Conservation (phyloP, 2,888 invertebrate species). For the Sphecodes monilicornis region DNA sequence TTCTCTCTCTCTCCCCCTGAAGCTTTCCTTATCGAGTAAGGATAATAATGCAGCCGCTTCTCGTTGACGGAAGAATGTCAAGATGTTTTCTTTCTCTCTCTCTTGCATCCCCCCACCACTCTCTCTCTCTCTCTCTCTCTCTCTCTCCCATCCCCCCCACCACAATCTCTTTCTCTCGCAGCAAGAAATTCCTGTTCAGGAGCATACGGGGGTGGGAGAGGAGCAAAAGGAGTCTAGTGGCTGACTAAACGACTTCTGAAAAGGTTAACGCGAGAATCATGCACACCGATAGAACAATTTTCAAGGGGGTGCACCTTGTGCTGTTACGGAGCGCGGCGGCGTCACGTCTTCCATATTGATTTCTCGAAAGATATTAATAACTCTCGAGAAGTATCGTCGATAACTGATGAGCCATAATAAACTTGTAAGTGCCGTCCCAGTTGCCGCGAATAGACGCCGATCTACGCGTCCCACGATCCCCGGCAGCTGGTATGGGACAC, state of each 20-base stretch:
- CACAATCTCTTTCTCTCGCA: background rate
- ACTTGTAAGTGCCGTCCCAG: conserved; percentile 64
- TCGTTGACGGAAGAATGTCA: conserved; percentile 10
- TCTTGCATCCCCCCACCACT: no score
- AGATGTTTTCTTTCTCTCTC: background rate
- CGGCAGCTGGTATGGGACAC: background rate
- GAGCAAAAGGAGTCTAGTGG: background rate
- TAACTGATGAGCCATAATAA: conserved; percentile 65
- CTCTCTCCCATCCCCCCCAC: background rate
- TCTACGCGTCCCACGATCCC: conserved; percentile 25
- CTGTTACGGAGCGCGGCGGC: conserved; percentile 25
- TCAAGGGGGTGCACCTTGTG: conserved; percentile 28
- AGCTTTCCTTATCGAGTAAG: background rate
- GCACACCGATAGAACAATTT: conserved; percentile 49
- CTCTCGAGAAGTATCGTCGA: conserved; percentile 59
- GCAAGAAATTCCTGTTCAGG: background rate
- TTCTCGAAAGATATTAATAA: conserved; percentile 62
- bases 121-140: background rate
- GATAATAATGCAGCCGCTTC: conserved; percentile 1
- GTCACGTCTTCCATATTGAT: conserved; percentile 60
- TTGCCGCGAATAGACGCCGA: conserved; percentile 55
- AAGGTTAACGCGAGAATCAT: conserved; percentile 45
- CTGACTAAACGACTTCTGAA: conserved; percentile 41
- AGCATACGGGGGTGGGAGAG: background rate
- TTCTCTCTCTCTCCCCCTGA: background rate